Base-by-base conservation (phyloP, 1,140 invertebrate species). In the Eupeodes corollae region DNA sequence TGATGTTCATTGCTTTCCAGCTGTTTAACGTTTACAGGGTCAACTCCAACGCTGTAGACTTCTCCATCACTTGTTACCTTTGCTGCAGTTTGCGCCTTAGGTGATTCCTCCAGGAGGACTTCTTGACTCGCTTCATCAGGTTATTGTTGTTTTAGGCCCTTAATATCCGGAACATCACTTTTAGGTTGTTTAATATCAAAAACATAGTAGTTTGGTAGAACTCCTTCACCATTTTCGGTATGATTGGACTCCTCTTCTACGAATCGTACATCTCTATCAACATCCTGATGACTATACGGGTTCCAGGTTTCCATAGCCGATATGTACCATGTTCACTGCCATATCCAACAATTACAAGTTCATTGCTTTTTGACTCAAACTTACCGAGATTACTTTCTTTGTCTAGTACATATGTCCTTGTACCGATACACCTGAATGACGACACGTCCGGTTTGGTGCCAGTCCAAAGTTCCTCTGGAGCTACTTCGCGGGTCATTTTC, bases 401-500 rank as follows among this genome's bases (percentile, higher is more conserved):
- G n/a, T 55, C 47, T 5, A 56, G 32, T 11, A 43, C 46, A 52
- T 52, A 57, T 12, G 46, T 59, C 32, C n/a, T 48, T 33, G 52
- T 56, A 6, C 63, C 66, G 53, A 67, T 69, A 11, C 63, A n/a
- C 42, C 54, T 43, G 11, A 70, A 41, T 40, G 66, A 50, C 14
- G 48, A 51, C 0, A 69, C 37, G 43, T 65, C 49, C 21, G 61
- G 59, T 44, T 60, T 70, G 43, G 48, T 52, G 2, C 53, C 55
- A 39, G 50, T 56, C 52, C 63, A 71, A 12, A 57, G 14, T 44
- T 70, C 62, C 35, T 59, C 48, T 10, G 68, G 67, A 10, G 63
- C 67, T 43, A 47, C 18, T 21, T 40, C 39, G 2, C 5, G 13
- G 12, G 47, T 31, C 26, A 40, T 34, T 18, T 50, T 42, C 44